phyloP scores from a whole-genome alignment of 2,888 invertebrate genomes.

The Aricia artaxerxes region DNA sequence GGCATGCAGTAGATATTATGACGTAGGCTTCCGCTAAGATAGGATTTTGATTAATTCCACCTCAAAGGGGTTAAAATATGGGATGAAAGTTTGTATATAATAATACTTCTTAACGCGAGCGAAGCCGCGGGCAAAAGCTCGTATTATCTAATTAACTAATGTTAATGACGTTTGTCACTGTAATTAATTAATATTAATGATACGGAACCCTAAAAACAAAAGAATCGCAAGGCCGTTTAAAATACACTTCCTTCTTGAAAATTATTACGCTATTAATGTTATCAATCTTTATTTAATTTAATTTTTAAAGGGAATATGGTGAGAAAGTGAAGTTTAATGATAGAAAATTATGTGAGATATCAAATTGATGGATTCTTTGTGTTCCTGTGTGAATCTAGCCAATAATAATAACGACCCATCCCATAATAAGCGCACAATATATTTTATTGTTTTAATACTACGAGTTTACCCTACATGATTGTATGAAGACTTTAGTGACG shows the following conservation, averaged over 20 bases:
- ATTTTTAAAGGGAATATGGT: neutral
- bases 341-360: neutral
- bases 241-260: neutral
- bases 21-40: no score
- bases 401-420: neutral
- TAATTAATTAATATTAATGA: neutral
- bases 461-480: no score
- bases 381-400: slow-evolving; percentile 8
- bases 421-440: neutral
- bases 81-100: no score
- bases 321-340: slow-evolving; percentile 6
- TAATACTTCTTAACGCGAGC: no score
- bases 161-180: neutral
- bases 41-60: no score
- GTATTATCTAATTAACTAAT: neutral
- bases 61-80: no score
- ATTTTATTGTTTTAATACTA: neutral
- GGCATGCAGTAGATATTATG: no score
- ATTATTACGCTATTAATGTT: neutral
- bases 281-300: neutral
- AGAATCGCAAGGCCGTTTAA: neutral
- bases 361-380: slow-evolving; percentile 10
- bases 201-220: neutral
- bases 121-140: no score
- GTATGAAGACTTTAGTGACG: no score